Evolutionary conservation across 2,888 invertebrate genomes (phyloP).

Genomic region (Orthosia incerta): DNA sequence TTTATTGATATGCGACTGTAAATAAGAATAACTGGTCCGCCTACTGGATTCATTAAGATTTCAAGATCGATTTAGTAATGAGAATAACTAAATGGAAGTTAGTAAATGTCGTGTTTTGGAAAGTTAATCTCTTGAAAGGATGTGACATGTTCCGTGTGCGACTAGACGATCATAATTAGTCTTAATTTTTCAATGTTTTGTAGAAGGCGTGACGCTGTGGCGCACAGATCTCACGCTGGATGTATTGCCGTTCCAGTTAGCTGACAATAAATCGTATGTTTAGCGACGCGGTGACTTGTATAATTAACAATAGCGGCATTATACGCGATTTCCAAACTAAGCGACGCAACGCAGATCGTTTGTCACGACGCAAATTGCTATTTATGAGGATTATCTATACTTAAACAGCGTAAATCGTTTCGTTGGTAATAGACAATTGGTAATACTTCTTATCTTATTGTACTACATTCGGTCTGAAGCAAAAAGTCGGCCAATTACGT

Average conservation of each 20-base stretch:
- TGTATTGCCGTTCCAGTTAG: slow-evolving; percentile 85
- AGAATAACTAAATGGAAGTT: slow-evolving; percentile 43
- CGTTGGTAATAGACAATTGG: slow-evolving; percentile 66
- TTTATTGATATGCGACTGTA: slow-evolving; percentile 72
- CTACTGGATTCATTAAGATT: slow-evolving; percentile 76
- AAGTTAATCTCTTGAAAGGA: slow-evolving; percentile 75
- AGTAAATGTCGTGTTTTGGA: slow-evolving; percentile 70
- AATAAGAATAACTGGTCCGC: slow-evolving; percentile 74
- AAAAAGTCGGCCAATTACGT: slow-evolving; percentile 4
- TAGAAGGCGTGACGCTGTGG: slow-evolving; percentile 73
- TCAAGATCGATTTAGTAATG: slow-evolving; percentile 68
- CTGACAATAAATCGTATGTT: slow-evolving; percentile 90
- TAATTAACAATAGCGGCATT: slow-evolving; percentile 90
- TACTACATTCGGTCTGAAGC: slow-evolving; percentile 19
- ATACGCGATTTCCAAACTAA: slow-evolving; percentile 90
- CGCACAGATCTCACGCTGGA: slow-evolving; percentile 84
- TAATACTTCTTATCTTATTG: slow-evolving; percentile 57
- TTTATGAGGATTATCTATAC: slow-evolving; percentile 88
- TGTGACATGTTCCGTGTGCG: slow-evolving; percentile 69
- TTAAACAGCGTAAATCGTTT: slow-evolving; percentile 77
- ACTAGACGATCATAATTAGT: slow-evolving; percentile 75
- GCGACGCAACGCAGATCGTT: slow-evolving; percentile 84
- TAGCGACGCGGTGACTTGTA: slow-evolving; percentile 88
- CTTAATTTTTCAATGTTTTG: slow-evolving; percentile 83
- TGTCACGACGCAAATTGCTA: slow-evolving; percentile 89